Evolutionary conservation across 2,797 vertebrate genomes (phyloP).

Genomic region (Forpus xanthops): DNA sequence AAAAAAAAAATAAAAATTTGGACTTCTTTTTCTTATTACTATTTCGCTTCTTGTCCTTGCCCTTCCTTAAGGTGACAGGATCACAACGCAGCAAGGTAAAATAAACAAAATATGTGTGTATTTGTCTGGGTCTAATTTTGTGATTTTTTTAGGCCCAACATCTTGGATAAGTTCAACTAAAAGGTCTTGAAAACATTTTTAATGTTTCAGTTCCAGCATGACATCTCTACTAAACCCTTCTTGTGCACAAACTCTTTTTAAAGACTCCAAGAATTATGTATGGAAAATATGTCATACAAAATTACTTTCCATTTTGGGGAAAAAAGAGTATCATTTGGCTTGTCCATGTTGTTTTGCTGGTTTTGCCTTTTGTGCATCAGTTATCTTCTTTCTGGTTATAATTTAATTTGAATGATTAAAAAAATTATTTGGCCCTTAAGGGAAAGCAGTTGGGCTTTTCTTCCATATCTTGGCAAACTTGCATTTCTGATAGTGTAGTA

Average conservation of each 20-base stretch:
- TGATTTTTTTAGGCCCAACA: conserved; percentile 77
- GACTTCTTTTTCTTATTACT: conserved; percentile 76
- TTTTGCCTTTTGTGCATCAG: neutral
- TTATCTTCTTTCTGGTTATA: conserved; percentile 8
- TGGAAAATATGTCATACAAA: neutral
- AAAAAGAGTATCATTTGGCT: neutral
- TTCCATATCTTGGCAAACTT: neutral
- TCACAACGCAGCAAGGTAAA: conserved; percentile 85
- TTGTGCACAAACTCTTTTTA: conserved; percentile 16
- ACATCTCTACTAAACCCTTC: neutral
- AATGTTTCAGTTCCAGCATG: neutral
- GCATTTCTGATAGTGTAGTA: neutral
- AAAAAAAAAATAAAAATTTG: conserved; percentile 50
- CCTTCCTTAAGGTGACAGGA: conserved; percentile 84
- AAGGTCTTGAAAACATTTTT: conserved; percentile 36
- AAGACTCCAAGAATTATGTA: neutral
- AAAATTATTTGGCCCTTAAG: neutral
- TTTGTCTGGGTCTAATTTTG: conserved; percentile 79
- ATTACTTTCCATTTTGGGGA: neutral
- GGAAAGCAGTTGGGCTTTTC: neutral
- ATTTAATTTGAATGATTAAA: neutral
- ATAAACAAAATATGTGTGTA: conserved; percentile 75
- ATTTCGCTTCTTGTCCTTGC: conserved; percentile 82
- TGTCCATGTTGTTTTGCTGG: neutral
- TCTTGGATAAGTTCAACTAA: conserved; percentile 68